A percentile compares a stretch with the other conserved stretches of the same genome.
Conservation (phyloP, 2,888 invertebrate genomes). For the Ariolimax columbianus region DNA sequence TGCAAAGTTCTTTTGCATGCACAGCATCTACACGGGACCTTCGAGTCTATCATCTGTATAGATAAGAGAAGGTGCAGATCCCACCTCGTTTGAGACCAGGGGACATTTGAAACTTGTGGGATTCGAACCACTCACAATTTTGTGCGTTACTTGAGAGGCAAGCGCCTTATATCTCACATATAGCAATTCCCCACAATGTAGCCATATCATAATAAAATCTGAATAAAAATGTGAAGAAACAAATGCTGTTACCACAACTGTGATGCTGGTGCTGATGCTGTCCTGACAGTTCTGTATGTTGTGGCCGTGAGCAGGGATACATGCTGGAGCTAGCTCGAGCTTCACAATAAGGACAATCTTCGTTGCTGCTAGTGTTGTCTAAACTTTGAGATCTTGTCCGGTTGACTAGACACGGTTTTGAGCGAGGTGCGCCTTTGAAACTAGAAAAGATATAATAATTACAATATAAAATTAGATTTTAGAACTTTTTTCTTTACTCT, state of each 20-base stretch:
- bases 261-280: conserved; percentile 22
- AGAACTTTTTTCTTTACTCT: too few relatives aligned
- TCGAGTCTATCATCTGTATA: too few relatives aligned
- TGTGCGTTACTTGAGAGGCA: too few relatives aligned
- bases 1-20: too few relatives aligned
- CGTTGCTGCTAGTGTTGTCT: conserved; percentile 71
- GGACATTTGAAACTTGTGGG: too few relatives aligned
- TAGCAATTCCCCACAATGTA: too few relatives aligned
- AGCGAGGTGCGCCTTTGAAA: conserved; percentile 69
- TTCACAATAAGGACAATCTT: conserved; percentile 62
- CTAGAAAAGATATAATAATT: conserved; percentile 56
- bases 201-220: neutral
- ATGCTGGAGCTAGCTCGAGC: conserved; percentile 34
- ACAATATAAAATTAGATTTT: too few relatives aligned
- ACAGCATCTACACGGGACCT: too few relatives aligned
- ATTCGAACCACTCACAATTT: too few relatives aligned
- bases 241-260: conserved; percentile 20
- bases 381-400: conserved; percentile 69
- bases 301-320: conserved; percentile 24
- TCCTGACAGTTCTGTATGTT: conserved; percentile 21
- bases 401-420: conserved; percentile 74
- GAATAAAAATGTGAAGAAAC: conserved; percentile 4
- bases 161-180: too few relatives aligned
- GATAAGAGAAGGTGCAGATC: too few relatives aligned
- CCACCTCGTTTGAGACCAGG: too few relatives aligned